Evolutionary conservation across 1,140 invertebrate species (phyloP), one percentile per base, ranked within the genome.

Genomic region (Zaprionus gabonicus): DNA sequence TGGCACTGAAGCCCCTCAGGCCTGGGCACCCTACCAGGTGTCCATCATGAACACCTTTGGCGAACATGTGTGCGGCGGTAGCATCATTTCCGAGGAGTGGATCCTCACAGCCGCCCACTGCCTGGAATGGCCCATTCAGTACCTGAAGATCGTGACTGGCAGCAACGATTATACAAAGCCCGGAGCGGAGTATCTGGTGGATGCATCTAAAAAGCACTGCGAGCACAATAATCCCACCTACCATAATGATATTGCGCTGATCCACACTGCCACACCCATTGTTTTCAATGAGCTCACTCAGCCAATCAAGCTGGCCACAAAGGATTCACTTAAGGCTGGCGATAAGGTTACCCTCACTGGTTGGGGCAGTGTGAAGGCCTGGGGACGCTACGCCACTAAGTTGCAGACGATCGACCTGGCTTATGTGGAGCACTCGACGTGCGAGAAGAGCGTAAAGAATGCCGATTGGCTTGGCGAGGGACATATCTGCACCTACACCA

Each of bases 401-500:
- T 53, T 93, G 65, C 92, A 93, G 62, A 82, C 72, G 56, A 84
- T 93, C 36, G 74, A 87, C 0, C 71, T 93, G 34, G 65, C 62
- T 5, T 84, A 69, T 25, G 57, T 93, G 27, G 62, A 57, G 2
- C 80, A 77, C 41, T 31, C 46, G 2, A 78, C 28, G 15, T 93
- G 93, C 41, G 59, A 51, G 46, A 15, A 38, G 4, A 58, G 57
- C 9, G 78, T 92, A 6, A 56, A 58, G 2, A 92, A 91, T 15
- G 15, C 62, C 27, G 73, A 10, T 25, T 91, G 88, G 78, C 12
- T 92, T 56, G 70, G 84, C 17, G 71, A 71, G 1, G 91, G 90
- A 6, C 94, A 95, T 71, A 93, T 95, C 53, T 96, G 95, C 71
- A 95, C 95, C 0, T 92, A 94, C 10, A 95, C 94, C 2, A 94